Percentiles rank a stretch among this genome's conserved stretches.
Evolutionary conservation across 2,113 vertebrate genomes (phyloP).

Genomic region (Xenus cinereus): DNA sequence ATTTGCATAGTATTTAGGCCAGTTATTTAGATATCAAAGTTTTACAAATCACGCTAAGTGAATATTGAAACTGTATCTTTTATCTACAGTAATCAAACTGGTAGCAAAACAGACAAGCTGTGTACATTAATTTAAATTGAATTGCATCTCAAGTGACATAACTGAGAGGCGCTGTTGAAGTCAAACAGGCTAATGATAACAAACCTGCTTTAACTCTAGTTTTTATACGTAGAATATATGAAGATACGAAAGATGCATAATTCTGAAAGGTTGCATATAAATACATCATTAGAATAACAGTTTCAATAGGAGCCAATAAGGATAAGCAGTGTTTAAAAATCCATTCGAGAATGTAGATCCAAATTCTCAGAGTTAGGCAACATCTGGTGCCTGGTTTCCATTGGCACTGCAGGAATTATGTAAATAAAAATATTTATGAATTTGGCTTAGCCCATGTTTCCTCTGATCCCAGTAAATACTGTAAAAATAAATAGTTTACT

Average conservation of each 20-base stretch:
- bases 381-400: conserved; percentile 24
- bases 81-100: background rate
- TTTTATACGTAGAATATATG: background rate
- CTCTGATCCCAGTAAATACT: conserved; percentile 5
- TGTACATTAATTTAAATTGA: background rate
- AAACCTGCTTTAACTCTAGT: background rate
- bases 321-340: background rate
- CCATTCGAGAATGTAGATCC: background rate
- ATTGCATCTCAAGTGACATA: background rate
- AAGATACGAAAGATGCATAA: background rate
- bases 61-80: background rate
- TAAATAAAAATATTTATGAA: conserved; percentile 52
- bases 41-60: background rate
- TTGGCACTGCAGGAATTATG: background rate
- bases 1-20: background rate
- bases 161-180: background rate
- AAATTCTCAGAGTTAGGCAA: conserved; percentile 15
- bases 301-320: background rate
- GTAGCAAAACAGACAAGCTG: background rate
- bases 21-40: background rate
- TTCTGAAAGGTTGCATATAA: background rate
- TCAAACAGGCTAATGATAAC: background rate
- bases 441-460: background rate
- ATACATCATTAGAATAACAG: background rate
- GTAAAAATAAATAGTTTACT: conserved; percentile 5